A percentile compares a stretch with the other conserved stretches of the same genome.
phyloP scores from a whole-genome alignment of 2,797 vertebrate genomes.

The Chelidonichthys spinosus region DNA sequence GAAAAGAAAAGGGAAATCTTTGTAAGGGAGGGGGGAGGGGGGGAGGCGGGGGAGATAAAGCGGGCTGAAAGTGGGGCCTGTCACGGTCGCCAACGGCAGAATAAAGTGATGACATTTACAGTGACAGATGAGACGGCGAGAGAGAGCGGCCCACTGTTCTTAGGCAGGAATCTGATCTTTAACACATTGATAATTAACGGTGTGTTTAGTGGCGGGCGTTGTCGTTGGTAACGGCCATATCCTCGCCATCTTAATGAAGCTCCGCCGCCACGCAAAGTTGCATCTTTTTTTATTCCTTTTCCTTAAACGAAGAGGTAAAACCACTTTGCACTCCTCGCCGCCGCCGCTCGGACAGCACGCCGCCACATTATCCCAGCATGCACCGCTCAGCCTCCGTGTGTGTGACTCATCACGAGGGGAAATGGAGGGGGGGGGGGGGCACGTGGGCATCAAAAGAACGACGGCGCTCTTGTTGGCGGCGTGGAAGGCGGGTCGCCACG shows the following conservation, averaged over 20 bases:
- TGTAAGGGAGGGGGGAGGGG: slow-evolving; percentile 87
- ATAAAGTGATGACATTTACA: slow-evolving; percentile 97
- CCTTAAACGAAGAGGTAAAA: too few relatives aligned
- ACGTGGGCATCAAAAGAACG: slow-evolving; percentile 35
- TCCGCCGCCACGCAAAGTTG: slow-evolving; percentile 47
- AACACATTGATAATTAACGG: slow-evolving; percentile 96
- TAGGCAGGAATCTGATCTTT: slow-evolving; percentile 94
- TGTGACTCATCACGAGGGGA: slow-evolving; percentile 65
- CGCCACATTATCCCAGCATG: slow-evolving; percentile 75
- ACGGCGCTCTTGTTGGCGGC: slow-evolving; percentile 1
- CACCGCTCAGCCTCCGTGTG: slow-evolving; percentile 54
- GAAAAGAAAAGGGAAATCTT: slow-evolving; percentile 82
- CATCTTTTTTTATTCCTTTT: neutral
- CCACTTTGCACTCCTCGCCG: too few relatives aligned
- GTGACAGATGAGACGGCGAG: slow-evolving; percentile 92
- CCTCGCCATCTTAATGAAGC: slow-evolving; percentile 90
- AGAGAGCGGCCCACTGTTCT: slow-evolving; percentile 89
- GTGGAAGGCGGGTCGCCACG: slow-evolving; percentile 35
- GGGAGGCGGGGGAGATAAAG: slow-evolving; percentile 84
- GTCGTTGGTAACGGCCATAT: slow-evolving; percentile 90
- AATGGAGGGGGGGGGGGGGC: slow-evolving; percentile 64
- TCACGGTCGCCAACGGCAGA: slow-evolving; percentile 89
- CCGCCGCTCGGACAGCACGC: slow-evolving; percentile 44
- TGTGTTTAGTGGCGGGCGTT: slow-evolving; percentile 87
- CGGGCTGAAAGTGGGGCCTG: slow-evolving; percentile 88